Conservation (phyloP, 2,113 vertebrate species). For the Grammomys dolichurus region DNA sequence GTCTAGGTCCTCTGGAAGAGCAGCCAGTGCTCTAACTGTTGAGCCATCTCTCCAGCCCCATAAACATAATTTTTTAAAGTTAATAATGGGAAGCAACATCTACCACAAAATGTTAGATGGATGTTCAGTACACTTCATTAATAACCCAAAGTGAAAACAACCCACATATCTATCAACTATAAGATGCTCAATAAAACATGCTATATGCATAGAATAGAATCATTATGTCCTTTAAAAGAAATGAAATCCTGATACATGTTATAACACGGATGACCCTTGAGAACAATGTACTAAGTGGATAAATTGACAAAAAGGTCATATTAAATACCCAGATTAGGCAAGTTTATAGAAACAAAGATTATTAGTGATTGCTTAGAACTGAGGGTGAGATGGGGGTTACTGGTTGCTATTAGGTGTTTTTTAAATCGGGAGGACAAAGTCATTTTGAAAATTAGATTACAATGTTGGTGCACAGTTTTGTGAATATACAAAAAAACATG, state of each 20-base stretch:
- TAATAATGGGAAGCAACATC: conserved; percentile 20
- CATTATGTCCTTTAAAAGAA: conserved; percentile 29
- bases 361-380: not conserved
- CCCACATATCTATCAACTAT: not conserved
- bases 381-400: not conserved
- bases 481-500: not conserved
- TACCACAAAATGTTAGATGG: not conserved
- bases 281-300: conserved; percentile 31
- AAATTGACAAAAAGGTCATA: not conserved
- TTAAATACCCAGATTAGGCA: not conserved
- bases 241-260: not conserved
- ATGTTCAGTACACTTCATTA: conserved; percentile 34
- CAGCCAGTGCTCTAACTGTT: not conserved
- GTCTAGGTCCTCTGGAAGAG: not conserved
- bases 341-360: not conserved
- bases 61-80: not conserved
- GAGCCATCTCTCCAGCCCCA: not conserved
- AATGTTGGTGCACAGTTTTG: not conserved
- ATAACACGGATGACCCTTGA: not conserved
- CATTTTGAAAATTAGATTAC: conserved; percentile 54
- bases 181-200: not conserved
- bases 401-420: conserved; percentile 11
- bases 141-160: conserved; percentile 35
- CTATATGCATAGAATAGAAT: not conserved
- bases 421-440: not conserved